Conservation (phyloP, 2,888 invertebrate genomes). For the Caradrina kadenii region DNA sequence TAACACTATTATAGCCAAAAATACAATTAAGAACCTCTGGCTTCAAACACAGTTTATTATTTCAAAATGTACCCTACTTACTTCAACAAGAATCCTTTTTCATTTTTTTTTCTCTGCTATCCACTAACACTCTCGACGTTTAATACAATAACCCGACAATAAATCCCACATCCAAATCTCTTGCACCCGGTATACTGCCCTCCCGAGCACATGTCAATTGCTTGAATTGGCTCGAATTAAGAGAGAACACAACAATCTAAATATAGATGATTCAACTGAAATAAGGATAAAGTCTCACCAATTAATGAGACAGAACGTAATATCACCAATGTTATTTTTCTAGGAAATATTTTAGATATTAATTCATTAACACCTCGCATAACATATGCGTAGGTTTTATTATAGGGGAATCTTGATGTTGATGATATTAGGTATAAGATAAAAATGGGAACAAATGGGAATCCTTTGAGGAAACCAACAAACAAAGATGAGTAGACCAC, state of each 20-base stretch:
- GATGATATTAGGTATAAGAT: slow-evolving; percentile 5
- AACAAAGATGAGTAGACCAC: background rate
- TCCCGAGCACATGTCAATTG: slow-evolving; percentile 79
- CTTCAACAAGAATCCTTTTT: background rate
- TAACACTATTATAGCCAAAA: background rate
- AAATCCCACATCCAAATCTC: slow-evolving; percentile 61
- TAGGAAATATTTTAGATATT: slow-evolving; percentile 37
- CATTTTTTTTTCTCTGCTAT: background rate
- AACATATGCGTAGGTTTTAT: background rate
- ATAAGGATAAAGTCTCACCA: slow-evolving; percentile 75
- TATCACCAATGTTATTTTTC: slow-evolving; percentile 2
- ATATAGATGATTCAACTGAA: slow-evolving; percentile 67
- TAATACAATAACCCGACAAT: slow-evolving; percentile 37
- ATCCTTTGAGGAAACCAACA: background rate
- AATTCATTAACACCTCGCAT: slow-evolving; percentile 1
- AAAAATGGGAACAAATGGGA: background rate
- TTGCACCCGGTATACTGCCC: slow-evolving; percentile 58
- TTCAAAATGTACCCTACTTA: background rate
- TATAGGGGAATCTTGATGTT: too few relatives aligned
- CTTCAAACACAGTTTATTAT: background rate
- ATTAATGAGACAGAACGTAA: slow-evolving; percentile 20
- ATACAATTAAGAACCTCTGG: background rate
- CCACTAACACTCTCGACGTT: background rate
- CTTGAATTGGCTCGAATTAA: slow-evolving; percentile 86
- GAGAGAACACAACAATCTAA: slow-evolving; percentile 70